A percentile compares a stretch with the other conserved stretches of the same genome.
These are phyloP conservation scores for Bubo bubo DNA, from an alignment of 2,113 vertebrate species.

Conservation along the genomic window DNA sequence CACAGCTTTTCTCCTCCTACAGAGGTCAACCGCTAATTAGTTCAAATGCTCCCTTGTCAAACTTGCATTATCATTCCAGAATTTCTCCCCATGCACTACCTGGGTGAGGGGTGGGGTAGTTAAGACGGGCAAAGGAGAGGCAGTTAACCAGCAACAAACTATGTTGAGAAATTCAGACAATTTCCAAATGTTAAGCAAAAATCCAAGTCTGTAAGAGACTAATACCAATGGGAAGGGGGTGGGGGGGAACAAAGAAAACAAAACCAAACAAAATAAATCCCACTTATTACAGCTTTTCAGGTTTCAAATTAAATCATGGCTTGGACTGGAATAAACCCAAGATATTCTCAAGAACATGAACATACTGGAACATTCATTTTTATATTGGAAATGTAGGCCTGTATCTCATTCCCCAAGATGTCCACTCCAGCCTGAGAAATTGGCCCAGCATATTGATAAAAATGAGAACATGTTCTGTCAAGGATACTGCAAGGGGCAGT, in stretches of 20 bases:
- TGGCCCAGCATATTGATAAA: background rate
- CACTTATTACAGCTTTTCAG: background rate
- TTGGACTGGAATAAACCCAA: background rate
- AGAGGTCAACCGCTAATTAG: background rate
- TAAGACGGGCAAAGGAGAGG: background rate
- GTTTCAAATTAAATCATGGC: background rate
- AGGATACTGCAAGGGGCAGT: background rate
- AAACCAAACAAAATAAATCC: background rate
- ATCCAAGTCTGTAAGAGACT: background rate
- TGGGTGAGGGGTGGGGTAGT: too few species aligned
- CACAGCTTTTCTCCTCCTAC: background rate
- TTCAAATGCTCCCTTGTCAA: background rate
- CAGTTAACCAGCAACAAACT: background rate
- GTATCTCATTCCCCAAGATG: background rate
- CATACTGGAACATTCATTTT: background rate
- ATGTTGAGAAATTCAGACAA: background rate
- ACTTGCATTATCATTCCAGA: background rate
- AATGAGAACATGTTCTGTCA: background rate
- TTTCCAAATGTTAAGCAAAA: background rate
- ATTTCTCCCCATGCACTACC: background rate
- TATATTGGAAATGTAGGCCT: background rate
- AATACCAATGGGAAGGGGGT: background rate
- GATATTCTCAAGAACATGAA: background rate
- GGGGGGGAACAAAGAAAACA: background rate
- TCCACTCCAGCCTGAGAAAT: background rate